Evolutionary conservation across 2,888 invertebrate species (phyloP), one percentile per base, ranked within the genome.

Genomic region (Aspidiotus rigidus): DNA sequence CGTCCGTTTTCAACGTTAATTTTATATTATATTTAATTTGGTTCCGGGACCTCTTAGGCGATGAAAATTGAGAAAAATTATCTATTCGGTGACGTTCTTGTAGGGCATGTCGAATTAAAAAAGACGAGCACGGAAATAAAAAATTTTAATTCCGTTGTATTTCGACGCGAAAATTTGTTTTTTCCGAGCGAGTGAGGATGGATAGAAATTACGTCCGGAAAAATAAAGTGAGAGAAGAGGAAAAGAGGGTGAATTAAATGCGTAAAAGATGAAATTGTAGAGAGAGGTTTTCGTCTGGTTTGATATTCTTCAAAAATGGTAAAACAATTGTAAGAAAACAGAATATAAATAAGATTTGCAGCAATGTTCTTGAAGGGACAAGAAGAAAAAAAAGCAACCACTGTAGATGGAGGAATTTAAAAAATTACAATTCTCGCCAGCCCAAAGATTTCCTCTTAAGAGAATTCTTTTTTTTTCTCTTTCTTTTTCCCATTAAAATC

Each of bases 351-450:
- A 59, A 59, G 59, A 59, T 28, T 59, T 17, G 59, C 16, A 11
- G 28, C 28, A 28, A 28, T 28, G 28, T 28, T 28, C 28, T 28
- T 28, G 28, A 28, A 28, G 28, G 28, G 28, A 28, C 28, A 28
- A 28, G 39, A 59, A 10, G 39, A 28, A 39, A 59, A 59, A 59
- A 39, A 59, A 10, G 59, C 59, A 28, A 59, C 59, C 59, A 59
- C 59, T 28, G 28, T 28, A 17, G 59, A 59, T 59, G 28, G 39
- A 59, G 28, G 59, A 59, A 59, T 59, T 59, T 59, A 59, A 59
- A 59, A 59, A 59, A 59, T 59, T 59, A 59, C 59, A 59, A 59
- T 49, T 59, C 59, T 59, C 16, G 6, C 28, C 13, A 59, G 59
- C 59, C 28, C 59, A 59, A 49, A 16, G 59, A 59, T 59, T 59